Conservation (phyloP, 2,888 invertebrate species). For the Pimpla rufipes region DNA sequence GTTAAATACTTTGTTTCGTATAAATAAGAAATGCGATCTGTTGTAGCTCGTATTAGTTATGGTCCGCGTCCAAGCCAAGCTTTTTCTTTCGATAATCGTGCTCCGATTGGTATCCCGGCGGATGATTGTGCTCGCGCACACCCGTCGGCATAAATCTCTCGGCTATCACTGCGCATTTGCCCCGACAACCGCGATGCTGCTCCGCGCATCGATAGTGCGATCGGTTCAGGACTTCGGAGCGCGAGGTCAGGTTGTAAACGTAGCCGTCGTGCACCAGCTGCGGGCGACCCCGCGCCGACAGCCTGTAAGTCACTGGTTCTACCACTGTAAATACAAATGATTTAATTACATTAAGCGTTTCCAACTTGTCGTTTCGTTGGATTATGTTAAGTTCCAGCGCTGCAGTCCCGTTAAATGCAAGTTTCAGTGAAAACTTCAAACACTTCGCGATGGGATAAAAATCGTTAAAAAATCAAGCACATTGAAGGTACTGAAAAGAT, state of each 20-base stretch:
- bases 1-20: conserved; percentile 40
- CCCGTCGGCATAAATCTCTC: conserved; percentile 80
- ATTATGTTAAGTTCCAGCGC: too few species aligned
- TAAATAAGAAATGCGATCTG: conserved; percentile 49
- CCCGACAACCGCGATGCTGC: conserved; percentile 80
- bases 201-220: conserved; percentile 80
- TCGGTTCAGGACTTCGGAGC: conserved; percentile 77
- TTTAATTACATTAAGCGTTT: neutral
- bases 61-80: conserved; percentile 72
- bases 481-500: too few species aligned
- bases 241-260: conserved; percentile 80
- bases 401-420: too few species aligned
- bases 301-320: conserved; percentile 78
- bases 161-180: conserved; percentile 80
- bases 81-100: conserved; percentile 79
- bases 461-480: too few species aligned
- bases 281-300: conserved; percentile 78
- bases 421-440: too few species aligned
- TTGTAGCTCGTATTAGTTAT: conserved; percentile 40
- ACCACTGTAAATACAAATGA: conserved; percentile 65
- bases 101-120: conserved; percentile 79
- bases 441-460: too few species aligned
- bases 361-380: too few species aligned
- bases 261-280: conserved; percentile 79
- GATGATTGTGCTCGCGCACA: conserved; percentile 79